Percentiles rank a stretch among this genome's conserved stretches.
Evolutionary conservation across 2,113 vertebrate genomes (phyloP).

Genomic region (Puma concolor): DNA sequence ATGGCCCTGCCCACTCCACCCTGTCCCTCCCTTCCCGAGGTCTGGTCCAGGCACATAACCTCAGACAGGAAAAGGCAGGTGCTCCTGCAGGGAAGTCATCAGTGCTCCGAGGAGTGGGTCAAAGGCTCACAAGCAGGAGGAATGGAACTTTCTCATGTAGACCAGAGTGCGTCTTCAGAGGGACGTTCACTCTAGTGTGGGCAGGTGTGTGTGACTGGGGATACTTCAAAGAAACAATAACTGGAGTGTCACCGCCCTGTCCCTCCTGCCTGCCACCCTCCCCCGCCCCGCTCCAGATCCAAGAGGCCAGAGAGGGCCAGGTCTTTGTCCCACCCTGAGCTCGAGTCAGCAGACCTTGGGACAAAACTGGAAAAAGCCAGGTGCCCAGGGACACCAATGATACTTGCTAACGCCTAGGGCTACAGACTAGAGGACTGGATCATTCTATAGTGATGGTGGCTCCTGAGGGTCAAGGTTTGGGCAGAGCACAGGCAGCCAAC

Average conservation of each 20-base stretch:
- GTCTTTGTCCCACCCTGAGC: not conserved
- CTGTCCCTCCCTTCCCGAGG: not conserved
- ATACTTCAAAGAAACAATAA: not conserved
- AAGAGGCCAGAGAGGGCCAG: not conserved
- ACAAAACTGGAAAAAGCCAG: not conserved
- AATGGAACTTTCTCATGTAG: not conserved
- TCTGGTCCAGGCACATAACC: no score
- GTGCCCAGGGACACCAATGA: not conserved
- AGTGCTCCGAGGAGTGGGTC: not conserved
- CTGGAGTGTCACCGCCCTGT: accelerated
- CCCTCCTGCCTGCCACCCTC: not conserved
- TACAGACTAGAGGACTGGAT: not conserved
- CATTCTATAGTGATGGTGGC: not conserved
- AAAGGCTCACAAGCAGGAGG: not conserved
- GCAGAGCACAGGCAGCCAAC: not conserved
- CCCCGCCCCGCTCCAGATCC: not conserved
- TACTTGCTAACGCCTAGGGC: not conserved
- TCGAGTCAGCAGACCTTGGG: not conserved
- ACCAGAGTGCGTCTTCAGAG: not conserved
- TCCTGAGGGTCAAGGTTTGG: not conserved
- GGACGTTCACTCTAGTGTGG: not conserved
- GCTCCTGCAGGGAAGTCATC: not conserved
- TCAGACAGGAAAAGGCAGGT: not conserved
- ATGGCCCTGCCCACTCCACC: not conserved
- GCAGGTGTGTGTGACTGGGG: not conserved